Evolutionary conservation across 2,888 invertebrate genomes (phyloP), one percentile per base, ranked within the genome.

Genomic region (Mimumesa dahlbomi): DNA sequence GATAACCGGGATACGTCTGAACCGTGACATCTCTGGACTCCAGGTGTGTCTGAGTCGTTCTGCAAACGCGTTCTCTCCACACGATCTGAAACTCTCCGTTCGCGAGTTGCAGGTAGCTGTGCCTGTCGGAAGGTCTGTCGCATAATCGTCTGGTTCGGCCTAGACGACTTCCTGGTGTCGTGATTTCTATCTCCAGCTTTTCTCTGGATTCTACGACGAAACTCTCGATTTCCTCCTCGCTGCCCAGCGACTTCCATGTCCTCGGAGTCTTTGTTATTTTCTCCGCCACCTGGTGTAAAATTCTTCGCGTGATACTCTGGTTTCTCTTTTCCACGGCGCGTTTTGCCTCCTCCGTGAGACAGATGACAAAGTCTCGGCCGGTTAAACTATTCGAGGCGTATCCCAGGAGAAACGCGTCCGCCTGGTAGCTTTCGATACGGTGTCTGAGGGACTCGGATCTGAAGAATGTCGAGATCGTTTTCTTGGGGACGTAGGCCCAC

Each of bases 291-390:
- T 74, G 58, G 9, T 65, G 18, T 6, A 40, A 54, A 4, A 88
- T 80, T 3, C 40, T 34, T 13, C 34, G 75, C 5, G 79, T 79
- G 38, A 86, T 75, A 9, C 40, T 25, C 9, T 68, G 77, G 42
- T 88, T 88, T n/a, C 83, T 78, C 1, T 25, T 22, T 2, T 63
- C 45, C 1, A 75, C 86, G 75, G 56, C 85, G 49, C 92, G 92
- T 43, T 91, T 91, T 0, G 93, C 91, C 71, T 91, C 90, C 71
- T 87, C 89, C 0, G 92, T 93, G 0, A 92, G 88, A 67, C 94
- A 95, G 25, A 95, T 89, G 56, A 94, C 93, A 82, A 94, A 95
- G 25, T 94, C 93, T 81, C 93, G 93, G 2, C 90, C 90, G 53
- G 91, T 91, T 0, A 93, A 90, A 80, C 93, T 92, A 40, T 92